These are phyloP conservation scores for Troilus luridus DNA, from an alignment of 2,888 invertebrate species.

Conservation along the genomic window DNA sequence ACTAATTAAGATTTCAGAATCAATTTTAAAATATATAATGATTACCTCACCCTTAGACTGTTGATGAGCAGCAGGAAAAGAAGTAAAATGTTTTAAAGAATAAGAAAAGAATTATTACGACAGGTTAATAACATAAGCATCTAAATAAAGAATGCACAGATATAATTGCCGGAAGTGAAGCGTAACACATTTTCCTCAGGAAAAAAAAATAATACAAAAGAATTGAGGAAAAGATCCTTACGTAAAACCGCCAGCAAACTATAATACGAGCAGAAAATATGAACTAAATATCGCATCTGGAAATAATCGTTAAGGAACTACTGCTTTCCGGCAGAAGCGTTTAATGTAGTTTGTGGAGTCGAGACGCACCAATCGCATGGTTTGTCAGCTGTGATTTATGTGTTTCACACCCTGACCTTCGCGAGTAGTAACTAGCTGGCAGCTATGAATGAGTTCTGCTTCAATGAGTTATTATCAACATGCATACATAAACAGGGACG, in stretches of 20 bases:
- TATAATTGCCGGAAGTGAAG: conserved; percentile 1
- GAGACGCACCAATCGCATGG: not conserved
- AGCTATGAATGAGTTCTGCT: not conserved
- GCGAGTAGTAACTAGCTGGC: not conserved
- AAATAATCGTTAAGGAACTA: not conserved
- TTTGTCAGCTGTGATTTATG: not conserved
- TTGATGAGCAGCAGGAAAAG: not conserved
- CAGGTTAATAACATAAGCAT: not conserved
- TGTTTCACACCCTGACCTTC: not conserved
- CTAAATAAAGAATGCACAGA: not conserved
- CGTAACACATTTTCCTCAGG: not conserved
- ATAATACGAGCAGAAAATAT: not conserved
- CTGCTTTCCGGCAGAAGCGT: not conserved
- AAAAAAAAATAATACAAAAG: not conserved
- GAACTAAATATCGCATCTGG: not conserved
- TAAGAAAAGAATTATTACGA: not conserved
- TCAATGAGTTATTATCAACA: not conserved
- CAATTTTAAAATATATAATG: no score
- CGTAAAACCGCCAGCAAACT: not conserved
- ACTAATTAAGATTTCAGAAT: no score
- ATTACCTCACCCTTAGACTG: not conserved
- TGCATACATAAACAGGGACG: no score
- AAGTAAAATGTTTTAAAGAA: not conserved
- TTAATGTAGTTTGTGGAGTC: not conserved
- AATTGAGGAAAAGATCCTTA: not conserved